phyloP scores from a whole-genome alignment of 2,797 vertebrate genomes.

The Chloroceryle inda region DNA sequence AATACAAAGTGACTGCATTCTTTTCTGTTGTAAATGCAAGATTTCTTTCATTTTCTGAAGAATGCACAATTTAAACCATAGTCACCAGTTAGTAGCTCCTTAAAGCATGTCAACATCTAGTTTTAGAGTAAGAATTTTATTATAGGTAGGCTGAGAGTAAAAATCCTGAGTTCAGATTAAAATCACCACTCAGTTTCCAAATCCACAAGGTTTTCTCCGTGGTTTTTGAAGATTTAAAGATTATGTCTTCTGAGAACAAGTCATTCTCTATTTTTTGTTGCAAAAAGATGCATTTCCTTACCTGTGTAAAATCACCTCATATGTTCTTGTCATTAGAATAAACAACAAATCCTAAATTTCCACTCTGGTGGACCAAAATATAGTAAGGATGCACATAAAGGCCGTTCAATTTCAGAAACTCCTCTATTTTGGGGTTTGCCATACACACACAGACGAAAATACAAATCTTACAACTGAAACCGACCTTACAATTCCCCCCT shows the following conservation, averaged over 20 bases:
- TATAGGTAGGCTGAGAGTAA: not conserved
- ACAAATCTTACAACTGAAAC: not conserved
- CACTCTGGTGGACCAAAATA: not conserved
- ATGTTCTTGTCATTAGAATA: not conserved
- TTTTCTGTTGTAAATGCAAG: not conserved
- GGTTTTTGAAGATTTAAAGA: not conserved
- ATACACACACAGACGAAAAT: not conserved
- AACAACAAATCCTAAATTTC: not conserved
- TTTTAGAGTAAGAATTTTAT: not conserved
- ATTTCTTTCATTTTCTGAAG: not conserved
- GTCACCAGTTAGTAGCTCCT: not conserved
- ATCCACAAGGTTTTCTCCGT: not conserved
- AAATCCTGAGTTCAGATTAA: not conserved
- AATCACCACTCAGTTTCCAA: not conserved
- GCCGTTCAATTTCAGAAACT: not conserved
- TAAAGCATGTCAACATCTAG: not conserved
- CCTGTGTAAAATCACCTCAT: not conserved
- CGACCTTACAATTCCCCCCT: not conserved
- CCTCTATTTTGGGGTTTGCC: not conserved
- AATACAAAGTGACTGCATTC: not conserved
- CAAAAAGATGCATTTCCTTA: not conserved
- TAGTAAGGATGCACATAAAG: not conserved
- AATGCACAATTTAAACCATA: not conserved
- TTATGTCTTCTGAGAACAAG: not conserved
- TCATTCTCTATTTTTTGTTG: not conserved